A percentile compares a stretch with the other conserved stretches of the same genome.
Conservation (phyloP, 2,888 invertebrate genomes). For the Epinotia ramella region DNA sequence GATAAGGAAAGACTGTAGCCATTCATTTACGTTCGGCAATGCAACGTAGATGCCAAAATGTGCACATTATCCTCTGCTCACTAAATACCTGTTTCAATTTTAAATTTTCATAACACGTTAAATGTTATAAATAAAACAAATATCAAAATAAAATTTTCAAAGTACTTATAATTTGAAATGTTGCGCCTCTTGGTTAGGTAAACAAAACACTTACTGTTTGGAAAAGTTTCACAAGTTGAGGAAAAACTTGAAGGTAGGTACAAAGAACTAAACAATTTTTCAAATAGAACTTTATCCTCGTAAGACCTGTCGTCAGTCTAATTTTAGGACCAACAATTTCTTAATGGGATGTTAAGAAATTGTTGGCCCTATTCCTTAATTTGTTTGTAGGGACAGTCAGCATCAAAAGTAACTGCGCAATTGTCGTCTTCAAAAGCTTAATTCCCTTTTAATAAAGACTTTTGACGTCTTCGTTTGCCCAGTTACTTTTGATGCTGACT, state of each 20-base stretch:
- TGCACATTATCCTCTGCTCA: conserved; percentile 44
- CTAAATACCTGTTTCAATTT: conserved; percentile 38
- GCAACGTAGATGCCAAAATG: conserved; percentile 55
- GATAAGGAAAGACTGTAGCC: conserved; percentile 69
- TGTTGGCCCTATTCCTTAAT: too few relatives aligned
- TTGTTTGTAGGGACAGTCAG: too few relatives aligned
- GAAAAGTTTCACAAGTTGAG: not conserved
- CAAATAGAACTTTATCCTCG: not conserved
- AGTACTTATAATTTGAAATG: not conserved
- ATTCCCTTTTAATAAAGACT: too few relatives aligned
- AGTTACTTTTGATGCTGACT: too few relatives aligned
- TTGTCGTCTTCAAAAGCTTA: too few relatives aligned
- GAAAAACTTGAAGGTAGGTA: too few relatives aligned
- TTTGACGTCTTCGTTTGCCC: too few relatives aligned
- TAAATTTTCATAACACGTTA: conserved; percentile 28
- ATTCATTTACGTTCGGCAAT: conserved; percentile 83
- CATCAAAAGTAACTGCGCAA: too few relatives aligned
- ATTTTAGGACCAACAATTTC: too few relatives aligned
- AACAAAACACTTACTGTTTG: not conserved
- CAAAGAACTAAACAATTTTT: too few relatives aligned
- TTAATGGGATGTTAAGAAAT: too few relatives aligned
- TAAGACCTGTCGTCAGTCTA: not conserved
- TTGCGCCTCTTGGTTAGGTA: conserved; percentile 20
- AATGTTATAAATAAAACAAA: conserved; percentile 18
- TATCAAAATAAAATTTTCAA: conserved; percentile 12